Base-by-base conservation (phyloP, 2,888 invertebrate genomes). In the Phragmatobia fuliginosa region DNA sequence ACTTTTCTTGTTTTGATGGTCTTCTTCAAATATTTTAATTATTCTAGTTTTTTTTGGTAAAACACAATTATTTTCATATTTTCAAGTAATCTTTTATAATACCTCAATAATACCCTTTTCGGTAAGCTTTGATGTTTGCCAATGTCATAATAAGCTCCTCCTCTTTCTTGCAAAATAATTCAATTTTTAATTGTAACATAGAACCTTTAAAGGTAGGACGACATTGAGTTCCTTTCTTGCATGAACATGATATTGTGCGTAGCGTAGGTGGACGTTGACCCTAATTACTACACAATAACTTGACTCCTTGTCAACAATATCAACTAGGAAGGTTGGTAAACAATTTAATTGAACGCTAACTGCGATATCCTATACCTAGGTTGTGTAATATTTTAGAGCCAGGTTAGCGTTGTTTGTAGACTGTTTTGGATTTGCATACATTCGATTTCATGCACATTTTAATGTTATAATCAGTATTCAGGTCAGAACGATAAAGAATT, bases 261-360 rank as follows among this genome's bases (percentile, higher is more conserved):
- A 49, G 36, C 25, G 69, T 69, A 41, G 65, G 69, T 69, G 38
- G 32, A 56, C 60, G 61, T 25, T 49, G 66, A 66, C 70, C 66
- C 56, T 66, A 70, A 70, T 66, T 66, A 66, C 16, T 66, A 62
- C 62, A 70, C 70, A 66, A 66, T 62, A 33, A 32, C 25, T 6
- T 2, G 32, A 32, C 6, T 31, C 31, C 25, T 33, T 58, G 58
- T 62, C 58, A 45, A 66, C 56, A 58, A 32, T 58, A 45, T 62
- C 58, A 45, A 66, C 56, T 62, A 32, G 10, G 70, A 66, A 70
- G 66, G 62, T 66, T 70, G 56, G 28, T 52, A 28, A 65, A 64
- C 52, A 69, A 52, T 62, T 49, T 28, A 36, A 69, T 65, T 28
- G 36, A 41, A 69, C 16, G 28, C 60, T 38, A 36, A 36, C 52